Percentiles rank a stretch among this genome's conserved stretches.
Conservation (phyloP, 2,797 vertebrate genomes). For the Platalea minor region DNA sequence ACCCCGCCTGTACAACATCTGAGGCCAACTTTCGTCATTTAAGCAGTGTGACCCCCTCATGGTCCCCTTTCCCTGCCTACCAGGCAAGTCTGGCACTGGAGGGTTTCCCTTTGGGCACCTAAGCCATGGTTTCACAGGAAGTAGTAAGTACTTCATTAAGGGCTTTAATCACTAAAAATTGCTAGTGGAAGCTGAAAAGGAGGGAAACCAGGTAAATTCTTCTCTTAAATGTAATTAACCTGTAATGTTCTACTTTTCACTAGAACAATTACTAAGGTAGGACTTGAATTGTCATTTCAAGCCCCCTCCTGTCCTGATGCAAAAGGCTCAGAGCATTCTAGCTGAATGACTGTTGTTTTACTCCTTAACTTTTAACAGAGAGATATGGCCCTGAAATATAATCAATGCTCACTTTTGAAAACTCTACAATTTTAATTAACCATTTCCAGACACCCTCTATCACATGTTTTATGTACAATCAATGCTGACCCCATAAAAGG, state of each 20-base stretch:
- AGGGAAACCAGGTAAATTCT: background rate
- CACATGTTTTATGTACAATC: conserved; percentile 32
- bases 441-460: conserved; percentile 20
- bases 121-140: fast-evolving
- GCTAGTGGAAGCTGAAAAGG: background rate
- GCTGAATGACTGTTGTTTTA: conserved; percentile 25
- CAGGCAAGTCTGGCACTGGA: background rate
- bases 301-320: background rate
- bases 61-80: background rate
- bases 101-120: background rate
- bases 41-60: background rate
- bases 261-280: background rate
- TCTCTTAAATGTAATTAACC: background rate
- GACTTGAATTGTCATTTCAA: background rate
- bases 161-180: background rate
- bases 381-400: conserved; percentile 46
- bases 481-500: conserved; percentile 21
- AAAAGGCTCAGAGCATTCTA: background rate
- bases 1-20: background rate
- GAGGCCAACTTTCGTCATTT: fast-evolving
- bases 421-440: conserved; percentile 68
- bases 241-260: background rate
- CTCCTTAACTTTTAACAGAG: conserved; percentile 17
- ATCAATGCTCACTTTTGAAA: conserved; percentile 58
- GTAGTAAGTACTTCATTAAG: background rate